phyloP scores from a whole-genome alignment of 1,140 invertebrate genomes.

The Elysia chlorotica region DNA sequence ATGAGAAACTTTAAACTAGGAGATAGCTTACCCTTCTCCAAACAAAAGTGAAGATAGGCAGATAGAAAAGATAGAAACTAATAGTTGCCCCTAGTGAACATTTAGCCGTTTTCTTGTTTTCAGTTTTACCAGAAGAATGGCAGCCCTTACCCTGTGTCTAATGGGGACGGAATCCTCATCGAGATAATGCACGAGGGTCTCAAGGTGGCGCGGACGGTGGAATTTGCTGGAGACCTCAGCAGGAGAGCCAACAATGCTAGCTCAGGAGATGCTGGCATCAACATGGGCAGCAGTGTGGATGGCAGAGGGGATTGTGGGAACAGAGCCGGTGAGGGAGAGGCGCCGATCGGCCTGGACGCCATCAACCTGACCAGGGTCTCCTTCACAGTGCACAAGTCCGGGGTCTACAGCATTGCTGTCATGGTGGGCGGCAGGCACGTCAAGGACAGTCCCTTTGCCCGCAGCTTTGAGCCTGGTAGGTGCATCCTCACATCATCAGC shows the following conservation, averaged over 20 bases:
- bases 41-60: too few species aligned
- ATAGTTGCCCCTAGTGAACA: too few species aligned
- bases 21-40: too few species aligned
- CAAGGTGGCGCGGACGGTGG: constrained; percentile 81
- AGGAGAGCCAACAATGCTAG: too few species aligned
- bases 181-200: constrained; percentile 82
- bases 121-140: constrained; percentile 91
- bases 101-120: constrained; percentile 32
- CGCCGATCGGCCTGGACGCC: constrained; percentile 67
- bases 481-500: too few species aligned
- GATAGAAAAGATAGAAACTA: too few species aligned
- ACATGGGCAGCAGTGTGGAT: too few species aligned
- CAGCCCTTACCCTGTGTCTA: constrained; percentile 88
- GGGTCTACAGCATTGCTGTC: constrained; percentile 84
- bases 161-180: constrained; percentile 84
- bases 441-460: constrained; percentile 72
- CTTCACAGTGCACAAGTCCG: constrained; percentile 88
- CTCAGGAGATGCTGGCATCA: too few species aligned
- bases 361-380: constrained; percentile 86
- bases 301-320: too few species aligned
- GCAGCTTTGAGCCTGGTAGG: constrained; percentile 72
- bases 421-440: constrained; percentile 76
- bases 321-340: too few species aligned
- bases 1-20: too few species aligned
- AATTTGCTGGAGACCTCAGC: constrained; percentile 81